Conservation (phyloP, 64 coral and sea anemone genomes). For the Stichodactyla mertensii region DNA sequence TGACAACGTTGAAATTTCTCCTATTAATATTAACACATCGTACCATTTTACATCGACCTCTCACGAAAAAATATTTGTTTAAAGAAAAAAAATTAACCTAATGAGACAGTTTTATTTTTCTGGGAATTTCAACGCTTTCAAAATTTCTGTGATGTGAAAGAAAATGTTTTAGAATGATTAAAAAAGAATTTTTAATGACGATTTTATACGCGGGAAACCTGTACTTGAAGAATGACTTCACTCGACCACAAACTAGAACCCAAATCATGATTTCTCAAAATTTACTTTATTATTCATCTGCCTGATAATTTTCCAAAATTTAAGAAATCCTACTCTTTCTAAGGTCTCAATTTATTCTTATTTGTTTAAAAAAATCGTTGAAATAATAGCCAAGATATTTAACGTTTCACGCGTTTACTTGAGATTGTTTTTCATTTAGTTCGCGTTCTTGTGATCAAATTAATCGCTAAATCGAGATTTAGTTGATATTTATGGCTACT, state of each 20-base stretch:
- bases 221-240: conserved; percentile 9
- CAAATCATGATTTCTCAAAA: not conserved
- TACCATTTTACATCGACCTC: conserved; percentile 63
- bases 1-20: conserved; percentile 60
- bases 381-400: not conserved
- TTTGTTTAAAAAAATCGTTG: not conserved
- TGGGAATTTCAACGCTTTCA: not conserved
- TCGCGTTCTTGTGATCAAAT: not conserved
- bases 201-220: conserved; percentile 1
- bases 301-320: not conserved
- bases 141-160: not conserved
- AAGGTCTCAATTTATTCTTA: not conserved
- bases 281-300: not conserved
- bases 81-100: conserved; percentile 18
- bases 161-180: not conserved
- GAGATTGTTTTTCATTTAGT: not conserved
- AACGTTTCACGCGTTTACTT: not conserved
- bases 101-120: not conserved
- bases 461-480: not conserved
- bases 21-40: conserved; percentile 93
- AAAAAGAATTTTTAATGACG: not conserved
- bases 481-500: not conserved
- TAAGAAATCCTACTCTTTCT: not conserved
- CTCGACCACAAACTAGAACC: conserved; percentile 9
- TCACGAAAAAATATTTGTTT: conserved; percentile 85